Evolutionary conservation across 2,113 vertebrate species (phyloP).

Genomic region (Mus pahari): DNA sequence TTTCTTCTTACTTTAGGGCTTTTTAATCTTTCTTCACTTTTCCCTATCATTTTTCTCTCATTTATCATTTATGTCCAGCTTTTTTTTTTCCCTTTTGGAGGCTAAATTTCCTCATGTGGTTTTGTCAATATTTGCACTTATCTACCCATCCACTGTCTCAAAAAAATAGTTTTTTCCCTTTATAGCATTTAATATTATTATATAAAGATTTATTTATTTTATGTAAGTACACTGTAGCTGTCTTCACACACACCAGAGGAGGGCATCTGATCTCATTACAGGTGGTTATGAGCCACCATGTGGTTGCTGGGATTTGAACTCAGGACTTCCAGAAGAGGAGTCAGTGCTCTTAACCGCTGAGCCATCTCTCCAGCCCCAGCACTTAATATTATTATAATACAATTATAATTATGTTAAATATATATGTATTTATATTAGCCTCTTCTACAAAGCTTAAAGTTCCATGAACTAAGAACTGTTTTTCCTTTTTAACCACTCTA

Average conservation of each 20-base stretch:
- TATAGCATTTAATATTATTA: constrained; percentile 26
- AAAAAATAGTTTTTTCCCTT: background rate
- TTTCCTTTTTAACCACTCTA: background rate
- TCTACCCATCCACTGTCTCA: background rate
- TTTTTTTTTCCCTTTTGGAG: background rate
- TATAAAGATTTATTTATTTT: no score
- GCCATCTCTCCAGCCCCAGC: no score
- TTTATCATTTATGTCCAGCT: background rate
- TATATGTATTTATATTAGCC: background rate
- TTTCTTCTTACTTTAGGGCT: background rate
- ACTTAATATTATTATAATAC: constrained; percentile 17
- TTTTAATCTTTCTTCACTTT: background rate
- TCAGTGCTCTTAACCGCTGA: no score
- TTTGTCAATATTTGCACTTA: background rate
- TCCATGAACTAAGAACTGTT: background rate
- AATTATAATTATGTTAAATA: background rate
- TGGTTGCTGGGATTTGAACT: no score
- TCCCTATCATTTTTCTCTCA: background rate
- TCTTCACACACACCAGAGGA: no score
- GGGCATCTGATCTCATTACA: no score
- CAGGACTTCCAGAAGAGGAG: no score
- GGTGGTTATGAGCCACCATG: no score
- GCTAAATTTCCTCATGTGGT: background rate
- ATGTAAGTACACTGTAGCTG: no score
- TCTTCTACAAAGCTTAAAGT: background rate